phyloP scores from a whole-genome alignment of 2,113 vertebrate species.

The Petrocephalus zakoni region DNA sequence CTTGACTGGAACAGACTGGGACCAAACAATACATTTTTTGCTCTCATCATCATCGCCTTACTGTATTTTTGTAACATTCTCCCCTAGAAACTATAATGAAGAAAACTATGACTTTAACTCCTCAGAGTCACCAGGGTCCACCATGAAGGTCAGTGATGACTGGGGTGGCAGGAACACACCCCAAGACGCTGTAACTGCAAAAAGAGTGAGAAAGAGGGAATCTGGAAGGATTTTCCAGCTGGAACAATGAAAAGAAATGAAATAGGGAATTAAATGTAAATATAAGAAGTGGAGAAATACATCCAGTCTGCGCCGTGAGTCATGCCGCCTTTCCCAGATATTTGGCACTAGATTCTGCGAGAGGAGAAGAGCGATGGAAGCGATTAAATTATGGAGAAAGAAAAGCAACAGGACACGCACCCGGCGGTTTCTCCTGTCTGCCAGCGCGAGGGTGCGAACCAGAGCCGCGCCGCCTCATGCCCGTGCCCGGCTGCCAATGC shows the following conservation, averaged over 20 bases:
- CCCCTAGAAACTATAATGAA: not conserved
- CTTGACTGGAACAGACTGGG: not conserved
- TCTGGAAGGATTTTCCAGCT: not conserved
- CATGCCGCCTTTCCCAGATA: slow-evolving; percentile 69
- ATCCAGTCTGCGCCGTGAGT: slow-evolving; percentile 59
- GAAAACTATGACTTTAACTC: not conserved
- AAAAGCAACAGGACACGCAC: slow-evolving; percentile 64
- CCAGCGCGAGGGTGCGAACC: not conserved
- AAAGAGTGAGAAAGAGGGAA: not conserved
- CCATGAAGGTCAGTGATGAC: not conserved
- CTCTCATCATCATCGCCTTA: not conserved
- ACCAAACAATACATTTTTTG: not conserved
- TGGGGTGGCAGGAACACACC: not conserved
- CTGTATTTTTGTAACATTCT: not conserved
- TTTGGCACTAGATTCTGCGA: slow-evolving; percentile 43
- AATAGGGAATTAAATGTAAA: slow-evolving; percentile 42
- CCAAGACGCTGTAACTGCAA: not conserved
- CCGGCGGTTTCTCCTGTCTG: slow-evolving; percentile 34
- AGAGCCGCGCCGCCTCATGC: not conserved
- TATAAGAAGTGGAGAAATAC: slow-evolving; percentile 41
- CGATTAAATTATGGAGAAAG: slow-evolving; percentile 52
- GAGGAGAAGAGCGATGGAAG: slow-evolving; percentile 61
- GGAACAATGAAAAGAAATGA: slow-evolving; percentile 36
- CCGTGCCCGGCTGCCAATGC: not conserved
- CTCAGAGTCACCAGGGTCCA: not conserved